Base-by-base conservation (phyloP, 2,888 invertebrate genomes). In the Diachrysia chrysitis region DNA sequence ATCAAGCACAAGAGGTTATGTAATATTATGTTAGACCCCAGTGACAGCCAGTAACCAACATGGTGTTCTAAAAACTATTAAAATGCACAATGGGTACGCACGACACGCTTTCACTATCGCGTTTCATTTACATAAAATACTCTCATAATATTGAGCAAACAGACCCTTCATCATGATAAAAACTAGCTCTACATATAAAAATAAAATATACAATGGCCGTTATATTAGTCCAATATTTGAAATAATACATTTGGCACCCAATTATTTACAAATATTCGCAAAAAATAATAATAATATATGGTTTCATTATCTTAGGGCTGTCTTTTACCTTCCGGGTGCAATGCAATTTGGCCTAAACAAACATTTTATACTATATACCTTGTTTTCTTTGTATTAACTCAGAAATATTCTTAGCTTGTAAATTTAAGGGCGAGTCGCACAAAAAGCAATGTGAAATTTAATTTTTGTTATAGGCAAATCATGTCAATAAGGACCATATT, bases 241-340 rank as follows among this genome's bases (percentile, higher is more conserved):
- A 69, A 71, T 21, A 61, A 69, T 42, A 69, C 54, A 65, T 80
- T 80, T 80, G 80, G 80, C 80, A 80, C 80, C 65, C 71, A 66
- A 72, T 66, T 72, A 71, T 71, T 73, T 69, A 72, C 61, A 81
- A 60, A 64, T 59, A 69, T 64, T 69, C 29, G 64, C 71, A 53
- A 46, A 66, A 76, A 63, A 58, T 58, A 65, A 25, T 25, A 76
- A 70, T 37, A 3, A 37, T n/a, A 19, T 19, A 48, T 48, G 17
- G 9, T 19, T 2, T 37, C 16, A 32, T 10, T 32, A 42, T n/a
- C n/a, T n/a, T 42, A 42, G n/a, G 42, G n/a, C 7, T 42, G 42
- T 42, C 37, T 42, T 42, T 42, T 42, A 1, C 14, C 5, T n/a
- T 37, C 37, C n/a, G 37, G 16, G 37, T 16, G 14, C 37, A 37